phyloP scores from a whole-genome alignment of 2,797 vertebrate species.

The Rhadinocentrus ornatus region DNA sequence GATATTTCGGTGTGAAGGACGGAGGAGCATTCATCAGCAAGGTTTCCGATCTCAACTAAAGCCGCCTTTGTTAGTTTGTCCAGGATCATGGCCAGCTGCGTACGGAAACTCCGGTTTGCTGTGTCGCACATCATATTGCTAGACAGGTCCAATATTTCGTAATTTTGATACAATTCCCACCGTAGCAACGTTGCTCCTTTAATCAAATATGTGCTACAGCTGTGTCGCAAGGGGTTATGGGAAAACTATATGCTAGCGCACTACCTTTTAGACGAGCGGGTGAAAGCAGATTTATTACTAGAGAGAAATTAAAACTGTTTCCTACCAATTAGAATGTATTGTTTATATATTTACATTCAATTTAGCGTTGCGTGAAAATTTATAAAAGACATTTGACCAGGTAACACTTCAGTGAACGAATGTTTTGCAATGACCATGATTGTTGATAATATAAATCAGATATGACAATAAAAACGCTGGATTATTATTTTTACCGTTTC shows the following conservation, averaged over 20 bases:
- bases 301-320: not conserved
- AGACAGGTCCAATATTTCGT: conserved; percentile 2
- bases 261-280: conserved; percentile 1
- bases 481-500: not conserved
- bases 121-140: conserved; percentile 77
- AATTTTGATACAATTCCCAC: conserved; percentile 13
- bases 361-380: not conserved
- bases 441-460: too few species aligned
- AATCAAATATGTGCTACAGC: conserved; percentile 35
- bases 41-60: conserved; percentile 79
- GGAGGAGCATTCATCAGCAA: conserved; percentile 82
- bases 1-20: conserved; percentile 80
- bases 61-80: conserved; percentile 82
- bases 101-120: conserved; percentile 77
- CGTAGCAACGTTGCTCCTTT: conserved; percentile 17
- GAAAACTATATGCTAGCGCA: conserved; percentile 24
- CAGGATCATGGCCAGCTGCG: conserved; percentile 78
- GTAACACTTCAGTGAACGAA: not conserved
- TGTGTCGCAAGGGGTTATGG: conserved; percentile 73
- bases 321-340: not conserved
- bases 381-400: not conserved
- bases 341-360: not conserved
- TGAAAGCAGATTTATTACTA: conserved; percentile 20
- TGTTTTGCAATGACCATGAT: not conserved
- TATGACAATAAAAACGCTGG: not conserved